Evolutionary conservation across 2,797 vertebrate species (phyloP).

Genomic region (Tragelaphus eurycerus): DNA sequence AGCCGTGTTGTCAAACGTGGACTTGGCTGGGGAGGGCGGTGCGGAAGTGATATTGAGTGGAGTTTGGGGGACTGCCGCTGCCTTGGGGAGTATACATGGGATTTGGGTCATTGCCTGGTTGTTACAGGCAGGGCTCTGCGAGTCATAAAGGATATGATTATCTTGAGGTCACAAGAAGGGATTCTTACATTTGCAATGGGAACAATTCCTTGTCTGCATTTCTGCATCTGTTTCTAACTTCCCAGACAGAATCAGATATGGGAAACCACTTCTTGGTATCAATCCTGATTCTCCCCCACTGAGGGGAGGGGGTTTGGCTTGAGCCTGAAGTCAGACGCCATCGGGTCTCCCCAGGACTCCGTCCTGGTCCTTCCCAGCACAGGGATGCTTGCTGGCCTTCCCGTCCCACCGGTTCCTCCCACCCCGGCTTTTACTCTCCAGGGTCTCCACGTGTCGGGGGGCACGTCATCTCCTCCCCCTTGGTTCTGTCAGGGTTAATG

Average conservation of each 20-base stretch:
- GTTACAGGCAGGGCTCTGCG: neutral
- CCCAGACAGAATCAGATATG: neutral
- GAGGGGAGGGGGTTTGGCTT: neutral
- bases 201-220: neutral
- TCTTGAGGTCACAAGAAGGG: neutral
- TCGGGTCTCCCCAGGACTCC: neutral
- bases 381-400: fast-evolving
- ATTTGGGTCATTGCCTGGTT: neutral
- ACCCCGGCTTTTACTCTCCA: neutral
- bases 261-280: neutral
- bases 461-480: neutral
- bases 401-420: neutral
- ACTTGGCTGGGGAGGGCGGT: neutral
- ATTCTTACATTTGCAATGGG: neutral
- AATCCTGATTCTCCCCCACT: neutral
- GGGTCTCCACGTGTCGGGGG: neutral
- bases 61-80: neutral
- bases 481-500: neutral
- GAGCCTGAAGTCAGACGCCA: neutral
- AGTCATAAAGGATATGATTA: neutral
- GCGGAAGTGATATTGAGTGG: neutral
- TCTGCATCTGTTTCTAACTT: neutral
- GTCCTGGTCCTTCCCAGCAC: neutral
- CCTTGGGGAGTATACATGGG: neutral
- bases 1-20: neutral